Base-by-base conservation (phyloP, 2,113 vertebrate species). In the Semnornis frantzii region DNA sequence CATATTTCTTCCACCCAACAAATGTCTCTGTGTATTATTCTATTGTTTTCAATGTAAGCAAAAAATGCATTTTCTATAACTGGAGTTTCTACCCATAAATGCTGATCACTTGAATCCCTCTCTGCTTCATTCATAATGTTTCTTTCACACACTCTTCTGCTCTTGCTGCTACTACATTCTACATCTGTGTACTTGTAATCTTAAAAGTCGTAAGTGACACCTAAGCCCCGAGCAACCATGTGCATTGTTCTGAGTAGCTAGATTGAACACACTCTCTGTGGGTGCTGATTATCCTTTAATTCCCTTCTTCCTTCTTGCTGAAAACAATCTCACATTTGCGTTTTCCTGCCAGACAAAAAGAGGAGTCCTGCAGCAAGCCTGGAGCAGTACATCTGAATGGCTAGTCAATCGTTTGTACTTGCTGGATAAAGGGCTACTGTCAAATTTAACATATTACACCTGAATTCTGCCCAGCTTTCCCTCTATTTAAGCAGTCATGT, bases 1-100 rank as follows among this genome's bases (percentile, higher is more conserved):
- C 23, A 3, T 68, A 89, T 83, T 94, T 96, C 69, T 89, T 91
- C 27, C 63, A 28, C 93, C 62, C 86, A 90, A 5, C 88, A 88
- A 82, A 63, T 73, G 28, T 84, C 75, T 65, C 6, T 82, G 48
- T 75, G n/a, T 89, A 82, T 87, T 80, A 64, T 68, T 84, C 33
- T 81, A 8, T 71, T 79, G 44, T 54, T 95, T 92, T 65, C 78
- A 82, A 17, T 17, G 42, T 71, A 13, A 42, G 78, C 30, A 90
- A 84, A 82, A 88, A 83, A 75, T 7, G 23, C 63, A 28, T 8
- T 73, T 92, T 60, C 54, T 50, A 3, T 70, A 83, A 55, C 63
- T 58, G 30, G 63, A 85, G 30, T 80, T 86, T 65, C 39, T 70
- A 63, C 16, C 64, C 57, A 64, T 62, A 66, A 89, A 72, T 28